Evolutionary conservation across 2,113 vertebrate species (phyloP).

Genomic region (Toxotes jaculatrix): DNA sequence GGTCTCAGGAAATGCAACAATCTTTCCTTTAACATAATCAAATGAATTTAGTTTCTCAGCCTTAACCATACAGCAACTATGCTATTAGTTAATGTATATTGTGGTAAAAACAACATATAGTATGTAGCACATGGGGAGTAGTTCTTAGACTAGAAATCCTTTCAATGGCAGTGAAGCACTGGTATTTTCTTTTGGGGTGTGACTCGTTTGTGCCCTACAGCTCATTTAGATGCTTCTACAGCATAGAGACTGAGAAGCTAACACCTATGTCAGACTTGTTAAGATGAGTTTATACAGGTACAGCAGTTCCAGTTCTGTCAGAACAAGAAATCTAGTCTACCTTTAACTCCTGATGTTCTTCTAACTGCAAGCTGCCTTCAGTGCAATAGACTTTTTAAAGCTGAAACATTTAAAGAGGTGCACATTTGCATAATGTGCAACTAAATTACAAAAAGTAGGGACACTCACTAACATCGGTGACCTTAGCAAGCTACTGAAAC

Average conservation of each 20-base stretch:
- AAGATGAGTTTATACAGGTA: constrained; percentile 66
- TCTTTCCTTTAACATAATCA: neutral
- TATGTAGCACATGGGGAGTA: neutral
- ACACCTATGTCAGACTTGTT: constrained; percentile 40
- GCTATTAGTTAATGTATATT: neutral
- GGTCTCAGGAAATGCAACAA: no score
- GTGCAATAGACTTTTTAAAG: no score
- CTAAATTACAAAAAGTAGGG: no score
- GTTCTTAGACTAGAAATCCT: constrained; percentile 6
- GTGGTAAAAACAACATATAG: neutral
- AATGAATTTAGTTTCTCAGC: neutral
- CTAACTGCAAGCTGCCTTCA: constrained; percentile 1
- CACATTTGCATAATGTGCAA: no score
- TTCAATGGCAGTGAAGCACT: constrained; percentile 20
- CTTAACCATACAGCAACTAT: neutral
- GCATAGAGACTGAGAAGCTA: constrained; percentile 31
- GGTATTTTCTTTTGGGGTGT: constrained; percentile 60
- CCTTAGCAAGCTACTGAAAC: neutral
- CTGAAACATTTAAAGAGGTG: neutral
- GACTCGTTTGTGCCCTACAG: constrained; percentile 49
- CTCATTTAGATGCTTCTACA: constrained; percentile 31
- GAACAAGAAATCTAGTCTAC: constrained; percentile 15
- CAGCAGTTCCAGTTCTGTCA: constrained; percentile 34
- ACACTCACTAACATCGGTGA: neutral
- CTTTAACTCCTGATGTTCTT: neutral